phyloP scores from a whole-genome alignment of 2,888 invertebrate genomes.

The Sminthurides aquaticus region DNA sequence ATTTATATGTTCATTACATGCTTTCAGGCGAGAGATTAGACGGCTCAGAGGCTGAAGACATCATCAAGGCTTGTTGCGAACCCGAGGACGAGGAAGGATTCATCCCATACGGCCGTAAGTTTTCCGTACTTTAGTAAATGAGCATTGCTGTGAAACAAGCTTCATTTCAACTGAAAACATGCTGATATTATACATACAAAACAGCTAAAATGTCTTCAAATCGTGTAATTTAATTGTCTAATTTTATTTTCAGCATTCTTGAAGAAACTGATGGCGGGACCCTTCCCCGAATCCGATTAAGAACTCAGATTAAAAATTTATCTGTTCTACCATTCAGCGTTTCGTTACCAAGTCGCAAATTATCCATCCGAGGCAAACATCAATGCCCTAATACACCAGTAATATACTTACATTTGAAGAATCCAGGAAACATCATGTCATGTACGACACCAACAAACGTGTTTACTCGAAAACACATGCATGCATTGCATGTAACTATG shows the following conservation, averaged over 20 bases:
- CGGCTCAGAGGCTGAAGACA: slow-evolving; percentile 67
- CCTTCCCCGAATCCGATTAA: slow-evolving; percentile 41
- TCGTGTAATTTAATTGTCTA: neutral
- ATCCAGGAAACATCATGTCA: no score
- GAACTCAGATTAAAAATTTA: slow-evolving; percentile 13
- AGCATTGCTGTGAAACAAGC: neutral
- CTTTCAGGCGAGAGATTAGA: slow-evolving; percentile 60
- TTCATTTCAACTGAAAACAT: slow-evolving; percentile 3
- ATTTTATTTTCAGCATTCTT: slow-evolving; percentile 43
- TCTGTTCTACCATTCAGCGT: no score
- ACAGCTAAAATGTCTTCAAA: neutral
- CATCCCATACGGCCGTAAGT: slow-evolving; percentile 87
- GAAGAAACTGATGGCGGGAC: slow-evolving; percentile 45
- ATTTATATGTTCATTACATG: neutral
- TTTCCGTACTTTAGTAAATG: neutral
- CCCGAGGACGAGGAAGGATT: slow-evolving; percentile 88
- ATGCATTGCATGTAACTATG: no score
- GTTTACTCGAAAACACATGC: no score
- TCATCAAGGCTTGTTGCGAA: slow-evolving; percentile 80
- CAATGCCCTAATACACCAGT: no score
- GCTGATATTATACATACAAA: neutral
- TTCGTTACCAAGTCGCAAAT: no score
- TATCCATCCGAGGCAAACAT: no score
- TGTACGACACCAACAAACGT: no score
- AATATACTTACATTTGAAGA: no score